Conservation (phyloP, 2,888 invertebrate genomes). For the Aporophyla lueneburgensis region DNA sequence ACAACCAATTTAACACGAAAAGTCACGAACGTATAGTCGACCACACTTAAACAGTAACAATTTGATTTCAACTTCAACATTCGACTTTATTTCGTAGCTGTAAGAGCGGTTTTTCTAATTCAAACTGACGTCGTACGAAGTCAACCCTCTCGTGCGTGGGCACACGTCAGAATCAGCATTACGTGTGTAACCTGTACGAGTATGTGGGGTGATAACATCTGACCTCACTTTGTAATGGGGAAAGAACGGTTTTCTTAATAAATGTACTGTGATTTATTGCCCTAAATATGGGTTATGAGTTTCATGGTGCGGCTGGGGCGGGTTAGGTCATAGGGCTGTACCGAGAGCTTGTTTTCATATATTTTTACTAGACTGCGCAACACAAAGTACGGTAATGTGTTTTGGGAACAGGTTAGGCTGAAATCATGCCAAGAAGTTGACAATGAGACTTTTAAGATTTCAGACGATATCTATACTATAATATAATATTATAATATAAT, state of each 20-base stretch:
- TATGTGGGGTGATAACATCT: slow-evolving; percentile 71
- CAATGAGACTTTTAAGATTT: too few relatives aligned
- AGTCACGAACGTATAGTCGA: slow-evolving; percentile 49
- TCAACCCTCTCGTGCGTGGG: slow-evolving; percentile 53
- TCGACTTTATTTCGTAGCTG: slow-evolving; percentile 7
- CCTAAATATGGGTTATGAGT: slow-evolving; percentile 58
- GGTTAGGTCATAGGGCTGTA: slow-evolving; percentile 35
- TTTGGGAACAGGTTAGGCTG: too few relatives aligned
- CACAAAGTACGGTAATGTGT: too few relatives aligned
- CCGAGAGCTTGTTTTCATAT: background rate
- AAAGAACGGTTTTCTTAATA: slow-evolving; percentile 50
- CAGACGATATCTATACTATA: too few relatives aligned
- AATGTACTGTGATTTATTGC: slow-evolving; percentile 56
- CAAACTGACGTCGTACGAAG: background rate
- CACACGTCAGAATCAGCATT: slow-evolving; percentile 75
- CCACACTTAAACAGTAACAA: background rate
- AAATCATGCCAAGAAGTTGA: too few relatives aligned
- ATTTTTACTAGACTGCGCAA: too few relatives aligned
- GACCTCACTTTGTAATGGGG: slow-evolving; percentile 66
- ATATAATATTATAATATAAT: too few relatives aligned
- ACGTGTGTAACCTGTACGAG: slow-evolving; percentile 73
- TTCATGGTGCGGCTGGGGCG: slow-evolving; percentile 14
- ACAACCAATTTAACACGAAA: slow-evolving; percentile 37
- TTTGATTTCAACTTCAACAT: too few relatives aligned
- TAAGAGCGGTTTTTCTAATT: slow-evolving; percentile 14